A percentile compares a stretch with the other conserved stretches of the same genome.
phyloP scores from a whole-genome alignment of 2,113 vertebrate genomes.

The Terrapene triunguis region DNA sequence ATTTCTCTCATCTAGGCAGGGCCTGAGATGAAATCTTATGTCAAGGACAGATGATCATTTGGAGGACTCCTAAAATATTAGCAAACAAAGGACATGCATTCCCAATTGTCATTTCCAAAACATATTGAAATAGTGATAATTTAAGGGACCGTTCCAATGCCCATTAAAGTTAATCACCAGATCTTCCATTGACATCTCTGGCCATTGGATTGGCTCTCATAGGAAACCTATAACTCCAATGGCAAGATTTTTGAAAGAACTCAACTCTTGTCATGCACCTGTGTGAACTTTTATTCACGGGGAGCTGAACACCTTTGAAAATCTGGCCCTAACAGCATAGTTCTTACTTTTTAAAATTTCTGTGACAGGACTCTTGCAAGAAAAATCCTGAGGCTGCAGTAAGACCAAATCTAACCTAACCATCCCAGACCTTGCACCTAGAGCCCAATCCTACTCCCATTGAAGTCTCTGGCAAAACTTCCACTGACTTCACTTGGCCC shows the following conservation, averaged over 20 bases:
- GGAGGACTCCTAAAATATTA: neutral
- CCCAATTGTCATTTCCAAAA: neutral
- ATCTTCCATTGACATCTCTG: neutral
- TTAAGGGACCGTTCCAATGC: neutral
- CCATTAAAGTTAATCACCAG: neutral
- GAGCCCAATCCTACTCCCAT: too few species aligned
- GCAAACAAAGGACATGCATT: neutral
- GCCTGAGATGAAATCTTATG: neutral
- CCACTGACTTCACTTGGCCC: neutral
- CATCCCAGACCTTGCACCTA: neutral
- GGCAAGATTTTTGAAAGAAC: neutral
- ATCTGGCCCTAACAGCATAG: neutral
- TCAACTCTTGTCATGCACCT: neutral
- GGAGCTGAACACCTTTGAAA: neutral
- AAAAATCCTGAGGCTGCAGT: neutral
- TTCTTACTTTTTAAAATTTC: neutral
- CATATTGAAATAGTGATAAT: neutral
- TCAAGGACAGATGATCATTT: neutral
- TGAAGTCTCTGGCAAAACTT: neutral
- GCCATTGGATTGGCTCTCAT: neutral
- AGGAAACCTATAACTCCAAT: neutral
- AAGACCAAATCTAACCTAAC: neutral
- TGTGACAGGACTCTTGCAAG: neutral
- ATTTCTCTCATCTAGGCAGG: neutral
- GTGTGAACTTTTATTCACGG: neutral